Evolutionary conservation across 2,797 vertebrate species (phyloP).

Genomic region (Falco peregrinus): DNA sequence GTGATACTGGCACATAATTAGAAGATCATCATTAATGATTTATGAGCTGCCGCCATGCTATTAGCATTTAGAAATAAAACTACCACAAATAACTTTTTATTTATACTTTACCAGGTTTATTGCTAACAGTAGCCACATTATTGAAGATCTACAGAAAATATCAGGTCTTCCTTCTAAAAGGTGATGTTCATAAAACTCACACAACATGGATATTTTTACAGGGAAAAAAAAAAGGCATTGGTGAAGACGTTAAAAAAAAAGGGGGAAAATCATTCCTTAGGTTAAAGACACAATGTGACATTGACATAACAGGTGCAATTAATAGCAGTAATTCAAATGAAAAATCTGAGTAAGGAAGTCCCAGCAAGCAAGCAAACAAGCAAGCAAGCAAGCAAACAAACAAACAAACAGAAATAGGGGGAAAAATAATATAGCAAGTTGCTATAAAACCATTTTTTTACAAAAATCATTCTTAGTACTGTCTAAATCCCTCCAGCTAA

Average conservation of each 20-base stretch:
- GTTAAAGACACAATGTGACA: not conserved
- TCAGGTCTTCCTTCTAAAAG: not conserved
- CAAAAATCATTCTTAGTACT: not conserved
- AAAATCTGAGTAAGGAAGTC: not conserved
- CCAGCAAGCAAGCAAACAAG: not conserved
- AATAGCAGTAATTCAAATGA: not conserved
- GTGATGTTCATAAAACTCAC: not conserved
- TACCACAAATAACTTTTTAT: not conserved
- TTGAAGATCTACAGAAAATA: not conserved
- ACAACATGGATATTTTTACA: not conserved
- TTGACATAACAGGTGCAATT: not conserved
- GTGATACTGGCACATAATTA: slow-evolving; percentile 51
- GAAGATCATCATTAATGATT: slow-evolving; percentile 44
- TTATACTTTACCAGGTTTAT: not conserved
- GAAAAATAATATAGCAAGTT: not conserved
- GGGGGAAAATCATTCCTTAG: not conserved
- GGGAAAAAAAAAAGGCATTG: not conserved
- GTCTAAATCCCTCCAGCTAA: not conserved
- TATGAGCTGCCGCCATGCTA: slow-evolving; percentile 13
- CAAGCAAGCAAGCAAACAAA: too few species aligned
- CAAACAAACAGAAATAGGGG: not conserved
- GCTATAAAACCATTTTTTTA: not conserved
- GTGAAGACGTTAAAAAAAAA: not conserved
- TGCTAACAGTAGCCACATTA: not conserved
- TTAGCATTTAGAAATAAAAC: slow-evolving; percentile 45